phyloP scores from a whole-genome alignment of 2,888 invertebrate species.

The Cryptocephalus primarius region DNA sequence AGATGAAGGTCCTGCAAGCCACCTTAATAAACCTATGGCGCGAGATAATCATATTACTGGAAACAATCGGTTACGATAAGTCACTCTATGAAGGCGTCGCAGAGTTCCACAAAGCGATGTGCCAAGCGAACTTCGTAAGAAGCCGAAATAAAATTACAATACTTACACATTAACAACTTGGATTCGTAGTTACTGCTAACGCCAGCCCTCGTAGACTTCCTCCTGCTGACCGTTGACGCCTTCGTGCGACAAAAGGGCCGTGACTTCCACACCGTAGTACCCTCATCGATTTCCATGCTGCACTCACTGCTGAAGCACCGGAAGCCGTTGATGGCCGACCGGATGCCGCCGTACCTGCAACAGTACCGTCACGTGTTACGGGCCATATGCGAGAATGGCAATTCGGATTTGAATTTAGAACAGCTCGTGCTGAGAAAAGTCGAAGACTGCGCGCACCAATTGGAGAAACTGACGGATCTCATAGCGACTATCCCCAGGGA shows the following conservation, averaged over 20 bases:
- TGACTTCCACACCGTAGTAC: slow-evolving; percentile 21
- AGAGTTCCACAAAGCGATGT: slow-evolving; percentile 23
- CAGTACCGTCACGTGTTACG: slow-evolving; percentile 28
- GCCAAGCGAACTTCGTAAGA: slow-evolving; percentile 27
- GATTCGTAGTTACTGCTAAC: slow-evolving; percentile 26
- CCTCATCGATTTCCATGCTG: slow-evolving; percentile 21
- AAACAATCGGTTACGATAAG: slow-evolving; percentile 12
- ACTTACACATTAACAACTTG: not conserved
- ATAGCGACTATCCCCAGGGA: slow-evolving; percentile 29
- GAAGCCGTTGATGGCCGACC: slow-evolving; percentile 28
- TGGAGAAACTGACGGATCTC: slow-evolving; percentile 33
- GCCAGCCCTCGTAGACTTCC: slow-evolving; percentile 24
- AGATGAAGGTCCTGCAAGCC: slow-evolving; percentile 23
- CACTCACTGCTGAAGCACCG: slow-evolving; percentile 28
- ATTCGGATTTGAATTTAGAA: slow-evolving; percentile 16
- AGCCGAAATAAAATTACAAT: too few species aligned
- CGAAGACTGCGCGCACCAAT: slow-evolving; percentile 31
- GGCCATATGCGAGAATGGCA: slow-evolving; percentile 18
- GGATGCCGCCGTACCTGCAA: slow-evolving; percentile 31
- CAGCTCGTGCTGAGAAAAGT: slow-evolving; percentile 17
- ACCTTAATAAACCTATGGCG: slow-evolving; percentile 22
- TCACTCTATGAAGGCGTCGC: slow-evolving; percentile 21
- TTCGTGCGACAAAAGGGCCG: not conserved
- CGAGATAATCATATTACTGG: slow-evolving; percentile 16
- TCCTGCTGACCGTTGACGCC: slow-evolving; percentile 21